Evolutionary conservation across 2,888 invertebrate genomes (phyloP).

Genomic region (Galeruca laticollis): DNA sequence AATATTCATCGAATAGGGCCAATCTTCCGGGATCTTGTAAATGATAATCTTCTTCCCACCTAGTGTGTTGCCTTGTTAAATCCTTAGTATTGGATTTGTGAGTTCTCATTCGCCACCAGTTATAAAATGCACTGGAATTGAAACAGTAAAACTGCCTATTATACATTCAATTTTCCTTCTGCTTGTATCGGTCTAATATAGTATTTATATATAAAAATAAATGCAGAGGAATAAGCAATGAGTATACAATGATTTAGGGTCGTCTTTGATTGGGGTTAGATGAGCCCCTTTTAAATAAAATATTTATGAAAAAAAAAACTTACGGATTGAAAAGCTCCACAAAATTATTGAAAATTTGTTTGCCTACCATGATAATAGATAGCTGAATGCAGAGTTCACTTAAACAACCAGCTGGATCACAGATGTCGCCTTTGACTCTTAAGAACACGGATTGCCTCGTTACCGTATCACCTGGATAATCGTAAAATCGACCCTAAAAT

Average conservation of each 20-base stretch:
- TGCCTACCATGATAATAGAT: slow-evolving; percentile 95
- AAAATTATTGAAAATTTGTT: slow-evolving; percentile 93
- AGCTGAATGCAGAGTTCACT: slow-evolving; percentile 94
- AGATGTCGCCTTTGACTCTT: slow-evolving; percentile 84
- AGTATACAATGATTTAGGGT: not conserved
- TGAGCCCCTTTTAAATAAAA: no score
- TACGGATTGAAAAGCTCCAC: slow-evolving; percentile 91
- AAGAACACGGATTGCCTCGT: slow-evolving; percentile 81
- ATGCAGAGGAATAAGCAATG: no score
- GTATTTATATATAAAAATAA: no score
- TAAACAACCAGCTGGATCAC: slow-evolving; percentile 93
- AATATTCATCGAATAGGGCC: slow-evolving; percentile 94
- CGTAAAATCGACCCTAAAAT: slow-evolving; percentile 85
- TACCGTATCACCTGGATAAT: slow-evolving; percentile 86
- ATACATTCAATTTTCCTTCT: no score
- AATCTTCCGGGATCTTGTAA: slow-evolving; percentile 89
- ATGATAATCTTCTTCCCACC: slow-evolving; percentile 96
- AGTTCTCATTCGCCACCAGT: slow-evolving; percentile 89
- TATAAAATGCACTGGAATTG: slow-evolving; percentile 80
- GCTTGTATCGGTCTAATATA: no score
- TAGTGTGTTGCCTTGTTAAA: slow-evolving; percentile 78
- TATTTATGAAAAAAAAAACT: slow-evolving; percentile 60
- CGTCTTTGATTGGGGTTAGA: not conserved
- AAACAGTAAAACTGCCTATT: no score
- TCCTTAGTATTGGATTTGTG: slow-evolving; percentile 83